Base-by-base conservation (phyloP, 2,113 vertebrate genomes). In the Neodontobutis hainanensis region DNA sequence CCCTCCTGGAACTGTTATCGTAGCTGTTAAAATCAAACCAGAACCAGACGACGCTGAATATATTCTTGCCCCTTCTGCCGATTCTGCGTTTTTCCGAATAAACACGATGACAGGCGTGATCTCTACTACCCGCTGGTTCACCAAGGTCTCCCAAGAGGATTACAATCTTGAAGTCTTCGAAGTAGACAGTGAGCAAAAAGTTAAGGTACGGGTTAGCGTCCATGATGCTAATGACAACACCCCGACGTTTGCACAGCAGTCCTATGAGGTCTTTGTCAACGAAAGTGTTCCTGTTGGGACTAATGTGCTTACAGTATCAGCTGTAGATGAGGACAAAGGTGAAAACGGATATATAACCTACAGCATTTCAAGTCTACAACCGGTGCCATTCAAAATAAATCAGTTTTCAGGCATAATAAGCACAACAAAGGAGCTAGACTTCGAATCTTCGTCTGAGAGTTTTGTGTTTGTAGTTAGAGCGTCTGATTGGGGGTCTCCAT, bases 291-390 rank as follows among this genome's bases (percentile, higher is more conserved):
- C 93, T 0, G 80, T 96, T 43, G 96, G 95, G 0, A 95, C 93
- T 1, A 94, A 66, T 0, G 59, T 99, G 47, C 78, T 99, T 68
- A 74, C 87, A 0, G 92, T 99, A 55, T 95, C 94, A 2, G 97
- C 97, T 35, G 89, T 85, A 11, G 97, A 99, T 76, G 90, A 89
- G 49, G 97, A 99, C 61, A 91, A 88, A 66, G 97, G 97, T 45
- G 97, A 99, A 87, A 99, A 99, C 7, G 96, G 97, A 34, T 99
- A 99, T 53, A 98, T 99, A 63, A 99, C 97, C 0, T 99, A 98
- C 27, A 99, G 95, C 77, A 94, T 99, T 64, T 94, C 95, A 61
- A 97, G 94, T 75, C 80, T 97, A 51, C 93, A 93, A 80, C 73
- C 92, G 0, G 69, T 99, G 3, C 97, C 97, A 0, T 99, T 99